Evolutionary conservation across 2,888 invertebrate genomes (phyloP).

Genomic region (Coenonympha glycerion): DNA sequence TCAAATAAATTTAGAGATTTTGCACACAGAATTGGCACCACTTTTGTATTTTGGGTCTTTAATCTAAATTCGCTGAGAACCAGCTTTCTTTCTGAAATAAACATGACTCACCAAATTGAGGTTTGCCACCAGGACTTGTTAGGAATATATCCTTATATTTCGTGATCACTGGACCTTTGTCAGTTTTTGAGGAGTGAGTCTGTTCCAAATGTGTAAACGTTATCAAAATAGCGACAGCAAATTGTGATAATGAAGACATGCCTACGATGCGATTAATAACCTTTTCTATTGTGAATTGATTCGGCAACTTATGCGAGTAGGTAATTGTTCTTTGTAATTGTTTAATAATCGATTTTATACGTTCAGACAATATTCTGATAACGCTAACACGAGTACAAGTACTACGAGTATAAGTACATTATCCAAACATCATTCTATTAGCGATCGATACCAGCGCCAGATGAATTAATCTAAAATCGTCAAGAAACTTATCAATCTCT

Average conservation of each 20-base stretch:
- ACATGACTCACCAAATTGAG: slow-evolving; percentile 41
- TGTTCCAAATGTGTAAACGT: neutral
- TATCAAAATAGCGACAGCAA: neutral
- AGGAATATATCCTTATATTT: slow-evolving; percentile 40
- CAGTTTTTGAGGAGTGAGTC: neutral
- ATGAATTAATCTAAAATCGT: too few relatives aligned
- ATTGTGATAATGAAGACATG: neutral
- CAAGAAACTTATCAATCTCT: too few relatives aligned
- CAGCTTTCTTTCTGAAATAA: too few relatives aligned
- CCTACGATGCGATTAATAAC: neutral
- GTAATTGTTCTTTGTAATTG: neutral
- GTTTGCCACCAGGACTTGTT: slow-evolving; percentile 31
- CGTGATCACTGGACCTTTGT: neutral
- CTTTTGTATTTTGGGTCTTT: too few relatives aligned
- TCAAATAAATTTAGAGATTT: too few relatives aligned
- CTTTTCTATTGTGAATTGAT: neutral
- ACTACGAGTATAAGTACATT: too few relatives aligned
- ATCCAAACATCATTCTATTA: too few relatives aligned
- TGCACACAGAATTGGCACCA: too few relatives aligned
- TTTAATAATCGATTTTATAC: slow-evolving; percentile 1
- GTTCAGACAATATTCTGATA: neutral
- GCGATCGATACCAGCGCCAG: too few relatives aligned
- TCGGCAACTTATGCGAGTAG: neutral
- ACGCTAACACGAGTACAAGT: too few relatives aligned
- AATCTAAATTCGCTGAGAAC: too few relatives aligned